Evolutionary conservation across 2,888 invertebrate genomes (phyloP).

Genomic region (Dryococelus australis): DNA sequence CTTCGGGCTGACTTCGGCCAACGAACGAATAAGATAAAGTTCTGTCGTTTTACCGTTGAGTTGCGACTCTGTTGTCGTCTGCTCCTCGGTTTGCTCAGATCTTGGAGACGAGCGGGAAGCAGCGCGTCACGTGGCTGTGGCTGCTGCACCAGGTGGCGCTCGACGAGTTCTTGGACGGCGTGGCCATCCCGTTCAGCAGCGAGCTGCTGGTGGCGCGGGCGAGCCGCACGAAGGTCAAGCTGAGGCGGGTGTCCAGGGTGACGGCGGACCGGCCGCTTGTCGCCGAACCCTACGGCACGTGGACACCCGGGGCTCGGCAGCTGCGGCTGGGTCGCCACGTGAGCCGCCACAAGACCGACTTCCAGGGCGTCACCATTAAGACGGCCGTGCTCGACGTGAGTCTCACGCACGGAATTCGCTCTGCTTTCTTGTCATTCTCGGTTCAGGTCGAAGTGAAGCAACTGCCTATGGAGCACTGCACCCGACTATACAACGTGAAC

Average conservation of each 20-base stretch:
- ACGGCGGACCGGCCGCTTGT: conserved; percentile 5
- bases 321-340: neutral
- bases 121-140: neutral
- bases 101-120: neutral
- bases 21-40: too few species aligned
- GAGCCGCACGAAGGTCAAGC: neutral
- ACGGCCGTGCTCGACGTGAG: conserved; percentile 24
- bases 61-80: too few species aligned
- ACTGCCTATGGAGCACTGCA: too few species aligned
- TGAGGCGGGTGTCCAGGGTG: conserved; percentile 16
- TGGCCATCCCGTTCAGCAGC: conserved; percentile 25
- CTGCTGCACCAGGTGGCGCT: neutral
- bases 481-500: too few species aligned
- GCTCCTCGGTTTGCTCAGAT: neutral
- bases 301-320: neutral
- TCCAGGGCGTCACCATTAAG: conserved; percentile 22
- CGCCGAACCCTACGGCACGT: neutral
- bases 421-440: too few species aligned
- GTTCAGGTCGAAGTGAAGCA: too few species aligned
- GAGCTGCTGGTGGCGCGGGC: conserved; percentile 27
- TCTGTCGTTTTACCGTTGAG: too few species aligned
- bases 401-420: too few species aligned
- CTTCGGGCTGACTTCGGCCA: too few species aligned
- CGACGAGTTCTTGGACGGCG: neutral
- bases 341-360: neutral